Evolutionary conservation across 2,113 vertebrate genomes (phyloP), one percentile per base, ranked within the genome.

Genomic region (Alces alces): DNA sequence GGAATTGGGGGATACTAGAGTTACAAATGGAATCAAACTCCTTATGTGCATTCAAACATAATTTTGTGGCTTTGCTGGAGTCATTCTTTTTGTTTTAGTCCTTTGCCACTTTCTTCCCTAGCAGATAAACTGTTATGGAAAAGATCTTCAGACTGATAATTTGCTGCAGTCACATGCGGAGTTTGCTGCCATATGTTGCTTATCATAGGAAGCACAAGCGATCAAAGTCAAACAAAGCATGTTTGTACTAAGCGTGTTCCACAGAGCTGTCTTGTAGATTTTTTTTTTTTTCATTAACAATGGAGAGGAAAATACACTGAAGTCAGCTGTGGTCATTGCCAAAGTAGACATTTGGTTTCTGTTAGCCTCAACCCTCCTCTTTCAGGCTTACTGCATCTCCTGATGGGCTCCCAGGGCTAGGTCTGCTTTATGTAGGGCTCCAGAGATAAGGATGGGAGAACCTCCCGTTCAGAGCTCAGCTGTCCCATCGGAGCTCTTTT

Each of bases 341-440:
- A 99, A 98, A 98, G 95, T 0, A 95, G 98, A 97, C 99, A 99
- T 98, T 98, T 98, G 99, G 96, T 99, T 98, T 97, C 96, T 97
- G 97, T 99, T 99, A 98, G 92, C 94, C 97, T 96, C 91, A 96
- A 55, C 86, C 96, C 91, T 57, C 79, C 55, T 98, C 98, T 98
- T 98, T 89, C 58, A 95, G 98, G 98, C 97, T 98, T 94, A 79
- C 87, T 55, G 23, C 2, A 5, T 96, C 91, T 94, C 95, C 70
- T 95, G 92, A 93, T 17, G 8, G 93, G 95, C 54, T 92, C 97
- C 82, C 95, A 80, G 54, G 85, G 88, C 93, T 55, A 82, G 80
- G 28, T 96, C 98, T 98, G 96, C 76, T 98, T 98, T 97, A 95
- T 97, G 91, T 92, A 97, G 96, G 84, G 28, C 92, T 95, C 95